phyloP scores from a whole-genome alignment of 1,140 invertebrate species.

The Polyergus mexicanus region DNA sequence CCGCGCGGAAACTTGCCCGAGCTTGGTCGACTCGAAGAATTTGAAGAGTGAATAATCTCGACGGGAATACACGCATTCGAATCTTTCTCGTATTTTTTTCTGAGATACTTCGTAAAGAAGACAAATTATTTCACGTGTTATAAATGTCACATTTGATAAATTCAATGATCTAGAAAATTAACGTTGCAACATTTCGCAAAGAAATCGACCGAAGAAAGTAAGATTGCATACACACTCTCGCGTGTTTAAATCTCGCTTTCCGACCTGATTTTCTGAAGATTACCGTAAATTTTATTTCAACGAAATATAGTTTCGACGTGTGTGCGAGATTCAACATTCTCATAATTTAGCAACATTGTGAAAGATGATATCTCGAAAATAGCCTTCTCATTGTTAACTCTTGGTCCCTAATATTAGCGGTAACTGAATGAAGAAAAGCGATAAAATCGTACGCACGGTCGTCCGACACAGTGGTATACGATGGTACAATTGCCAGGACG shows the following conservation, averaged over 20 bases:
- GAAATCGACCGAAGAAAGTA: not conserved
- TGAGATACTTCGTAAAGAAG: not conserved
- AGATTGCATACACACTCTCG: not conserved
- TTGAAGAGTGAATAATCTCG: conserved; percentile 19
- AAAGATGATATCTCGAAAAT: not conserved
- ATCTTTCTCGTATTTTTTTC: not conserved
- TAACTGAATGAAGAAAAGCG: conserved; percentile 7
- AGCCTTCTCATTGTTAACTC: not conserved
- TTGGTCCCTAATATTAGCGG: not conserved
- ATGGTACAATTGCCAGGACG: not conserved
- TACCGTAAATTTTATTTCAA: not conserved
- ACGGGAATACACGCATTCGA: not conserved
- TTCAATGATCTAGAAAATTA: not conserved
- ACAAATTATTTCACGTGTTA: not conserved
- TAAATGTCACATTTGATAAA: not conserved
- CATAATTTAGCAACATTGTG: no score
- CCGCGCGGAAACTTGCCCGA: conserved; percentile 28
- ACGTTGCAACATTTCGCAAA: not conserved
- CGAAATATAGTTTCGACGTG: no score
- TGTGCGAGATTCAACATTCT: no score
- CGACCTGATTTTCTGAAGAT: not conserved
- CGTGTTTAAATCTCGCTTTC: not conserved
- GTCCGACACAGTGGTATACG: not conserved
- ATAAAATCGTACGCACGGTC: conserved; percentile 8
- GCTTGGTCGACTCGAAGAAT: conserved; percentile 9